Base-by-base conservation (phyloP, 2,113 vertebrate genomes). In the Agapornis roseicollis region DNA sequence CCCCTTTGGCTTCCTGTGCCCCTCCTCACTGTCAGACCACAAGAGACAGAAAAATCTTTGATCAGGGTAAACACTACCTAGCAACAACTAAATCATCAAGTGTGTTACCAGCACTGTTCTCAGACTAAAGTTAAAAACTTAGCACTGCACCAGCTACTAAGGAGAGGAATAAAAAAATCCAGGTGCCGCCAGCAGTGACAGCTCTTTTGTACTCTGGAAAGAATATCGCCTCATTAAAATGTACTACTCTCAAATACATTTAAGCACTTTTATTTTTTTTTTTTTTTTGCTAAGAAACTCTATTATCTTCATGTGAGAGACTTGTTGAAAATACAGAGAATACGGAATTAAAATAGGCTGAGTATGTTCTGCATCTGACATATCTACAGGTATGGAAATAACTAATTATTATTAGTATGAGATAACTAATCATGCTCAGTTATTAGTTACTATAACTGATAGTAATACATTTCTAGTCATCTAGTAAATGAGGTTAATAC, bases 351-450 rank as follows among this genome's bases (percentile, higher is more conserved):
- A 91, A 92, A 85, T 82, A 1, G 93, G 17, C 31, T 69, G 44
- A 71, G 20, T 28, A 17, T 23, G 86, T 87, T 81, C 50, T 80
- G 16, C 27, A 49, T 18, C 12, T 84, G 60, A 58, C 37, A 71
- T 23, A 16, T 81, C 35, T 69, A 73, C 72, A 93, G n/a, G 78
- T 80, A 84, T 4, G 7, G 46, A 93, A 96, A 94, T 65, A 92
- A 39, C 18, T 77, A 85, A 65, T 93, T 92, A 88, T 81, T 87
- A 87, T 87, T 89, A 89, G 14, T 82, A 50, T 79, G 52, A 82
- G 39, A 44, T 19, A 90, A 66, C 55, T 89, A 88, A 70, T 78
- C 37, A 82, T n/a, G n/a, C n/a, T n/a, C n/a, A n/a, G n/a, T n/a
- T n/a, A n/a, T n/a, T n/a, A n/a, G n/a, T n/a, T n/a, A n/a, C n/a